Conservation (phyloP, 2,888 invertebrate genomes). For the Caradrina clavipalpis region DNA sequence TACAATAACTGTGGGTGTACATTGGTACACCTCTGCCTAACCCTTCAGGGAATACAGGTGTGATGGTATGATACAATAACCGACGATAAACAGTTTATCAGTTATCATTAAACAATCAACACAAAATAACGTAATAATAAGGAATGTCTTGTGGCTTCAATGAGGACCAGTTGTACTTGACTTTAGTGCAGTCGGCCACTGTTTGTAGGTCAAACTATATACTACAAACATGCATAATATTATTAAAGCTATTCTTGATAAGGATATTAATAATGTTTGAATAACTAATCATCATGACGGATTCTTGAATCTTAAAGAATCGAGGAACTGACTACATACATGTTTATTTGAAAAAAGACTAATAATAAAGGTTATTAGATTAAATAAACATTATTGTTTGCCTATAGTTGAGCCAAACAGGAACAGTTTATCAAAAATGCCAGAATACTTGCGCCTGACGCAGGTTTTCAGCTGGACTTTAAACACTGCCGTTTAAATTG, state of each 20-base stretch:
- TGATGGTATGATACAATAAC: neutral
- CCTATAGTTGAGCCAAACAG: too few species aligned
- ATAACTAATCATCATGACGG: neutral
- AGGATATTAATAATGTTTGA: neutral
- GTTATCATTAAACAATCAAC: conserved; percentile 17
- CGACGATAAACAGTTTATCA: conserved; percentile 7
- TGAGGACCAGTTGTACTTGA: conserved; percentile 53
- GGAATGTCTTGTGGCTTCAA: conserved; percentile 25
- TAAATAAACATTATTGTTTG: too few species aligned
- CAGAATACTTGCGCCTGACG: too few species aligned
- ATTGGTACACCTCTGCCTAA: too few species aligned
- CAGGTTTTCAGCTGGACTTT: too few species aligned
- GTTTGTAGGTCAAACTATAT: conserved; percentile 49
- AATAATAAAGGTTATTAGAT: too few species aligned
- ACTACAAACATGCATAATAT: conserved; percentile 25
- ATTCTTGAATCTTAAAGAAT: neutral
- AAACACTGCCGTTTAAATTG: neutral
- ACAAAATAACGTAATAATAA: conserved; percentile 29
- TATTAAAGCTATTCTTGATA: conserved; percentile 28
- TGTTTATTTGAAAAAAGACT: too few species aligned
- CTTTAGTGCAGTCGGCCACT: conserved; percentile 39
- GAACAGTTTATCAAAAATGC: too few species aligned
- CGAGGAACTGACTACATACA: neutral
- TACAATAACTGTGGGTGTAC: too few species aligned
- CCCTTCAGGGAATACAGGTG: too few species aligned